A percentile compares a stretch with the other conserved stretches of the same genome.
phyloP scores from a whole-genome alignment of 2,113 vertebrate genomes.

The Athene noctua region DNA sequence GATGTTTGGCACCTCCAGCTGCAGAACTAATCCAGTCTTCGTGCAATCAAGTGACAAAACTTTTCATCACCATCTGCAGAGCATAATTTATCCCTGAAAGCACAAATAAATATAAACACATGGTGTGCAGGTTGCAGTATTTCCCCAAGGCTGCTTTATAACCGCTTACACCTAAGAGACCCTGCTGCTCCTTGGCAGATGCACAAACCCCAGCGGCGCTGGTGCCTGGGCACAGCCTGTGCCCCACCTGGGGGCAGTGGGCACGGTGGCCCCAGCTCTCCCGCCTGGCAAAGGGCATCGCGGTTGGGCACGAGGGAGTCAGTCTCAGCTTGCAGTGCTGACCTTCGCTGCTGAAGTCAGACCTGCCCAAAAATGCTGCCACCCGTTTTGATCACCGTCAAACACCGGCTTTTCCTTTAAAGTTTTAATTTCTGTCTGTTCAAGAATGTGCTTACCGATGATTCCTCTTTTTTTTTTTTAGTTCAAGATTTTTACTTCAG shows the following conservation, averaged over 20 bases:
- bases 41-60: background rate
- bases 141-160: background rate
- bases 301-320: fast-evolving
- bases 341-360: background rate
- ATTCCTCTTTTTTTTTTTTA: background rate
- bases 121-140: background rate
- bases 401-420: background rate
- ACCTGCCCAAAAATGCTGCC: background rate
- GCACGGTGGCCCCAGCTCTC: background rate
- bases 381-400: background rate
- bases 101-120: background rate
- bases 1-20: background rate
- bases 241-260: background rate
- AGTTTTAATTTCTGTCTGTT: background rate
- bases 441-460: background rate
- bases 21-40: no score
- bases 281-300: background rate
- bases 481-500: background rate
- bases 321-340: background rate
- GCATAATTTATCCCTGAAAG: background rate
- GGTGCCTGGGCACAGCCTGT: background rate
- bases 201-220: background rate
- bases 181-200: background rate
- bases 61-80: background rate
- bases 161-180: fast-evolving